Percentiles rank a stretch among this genome's conserved stretches.
Conservation (phyloP, 2,797 vertebrate species). For the Poeciliopsis turneri region DNA sequence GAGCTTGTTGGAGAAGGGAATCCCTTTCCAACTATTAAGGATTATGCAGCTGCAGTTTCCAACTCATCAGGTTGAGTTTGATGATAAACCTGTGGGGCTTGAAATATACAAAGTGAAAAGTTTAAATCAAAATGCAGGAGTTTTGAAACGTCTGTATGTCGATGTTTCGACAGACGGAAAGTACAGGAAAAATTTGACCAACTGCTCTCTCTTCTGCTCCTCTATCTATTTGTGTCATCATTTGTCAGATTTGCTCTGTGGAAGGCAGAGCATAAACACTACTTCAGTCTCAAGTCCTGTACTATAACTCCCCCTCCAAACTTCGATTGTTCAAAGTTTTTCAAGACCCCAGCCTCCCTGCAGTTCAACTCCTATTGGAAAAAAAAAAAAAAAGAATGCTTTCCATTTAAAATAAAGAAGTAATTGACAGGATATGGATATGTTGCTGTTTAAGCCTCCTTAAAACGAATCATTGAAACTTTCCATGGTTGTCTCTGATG, state of each 20-base stretch:
- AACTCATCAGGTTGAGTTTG: background rate
- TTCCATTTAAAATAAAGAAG: constrained; percentile 68
- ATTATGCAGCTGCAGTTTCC: background rate
- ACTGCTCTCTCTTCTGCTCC: constrained; percentile 55
- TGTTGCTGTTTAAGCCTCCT: constrained; percentile 50
- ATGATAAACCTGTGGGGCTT: background rate
- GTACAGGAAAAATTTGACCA: constrained; percentile 46
- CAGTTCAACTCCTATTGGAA: constrained; percentile 25
- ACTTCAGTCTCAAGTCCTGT: constrained; percentile 58
- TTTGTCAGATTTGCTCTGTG: constrained; percentile 34
- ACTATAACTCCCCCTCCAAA: constrained; percentile 73
- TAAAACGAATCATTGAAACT: constrained; percentile 61
- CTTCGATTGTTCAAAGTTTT: constrained; percentile 52
- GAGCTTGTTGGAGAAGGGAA: background rate
- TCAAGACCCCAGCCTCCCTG: constrained; percentile 29
- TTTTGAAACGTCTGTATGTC: constrained; percentile 12
- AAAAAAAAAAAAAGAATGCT: constrained; percentile 27
- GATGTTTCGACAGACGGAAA: constrained; percentile 43
- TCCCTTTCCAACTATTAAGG: background rate
- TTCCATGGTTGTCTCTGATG: constrained; percentile 78
- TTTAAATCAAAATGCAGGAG: background rate
- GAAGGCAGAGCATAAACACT: constrained; percentile 42
- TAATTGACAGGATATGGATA: constrained; percentile 74
- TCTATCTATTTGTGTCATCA: constrained; percentile 52
- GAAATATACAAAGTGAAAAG: background rate